phyloP scores from a whole-genome alignment of 2,797 vertebrate species.

The Mus spretus region DNA sequence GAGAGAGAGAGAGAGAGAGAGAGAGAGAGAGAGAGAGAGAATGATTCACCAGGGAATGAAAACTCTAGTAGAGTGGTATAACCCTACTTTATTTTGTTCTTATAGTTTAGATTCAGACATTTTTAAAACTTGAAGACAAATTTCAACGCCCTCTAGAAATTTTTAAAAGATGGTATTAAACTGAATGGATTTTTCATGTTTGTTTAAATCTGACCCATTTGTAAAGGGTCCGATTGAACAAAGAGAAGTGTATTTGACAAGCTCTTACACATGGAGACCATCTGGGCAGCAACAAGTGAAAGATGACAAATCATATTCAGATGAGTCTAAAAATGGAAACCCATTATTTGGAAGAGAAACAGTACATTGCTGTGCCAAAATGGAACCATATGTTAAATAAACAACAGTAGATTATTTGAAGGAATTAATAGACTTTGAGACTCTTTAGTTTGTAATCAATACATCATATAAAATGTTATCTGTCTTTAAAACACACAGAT shows the following conservation, averaged over 20 bases:
- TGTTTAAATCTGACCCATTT: constrained; percentile 10
- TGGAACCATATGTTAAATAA: neutral
- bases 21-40: neutral
- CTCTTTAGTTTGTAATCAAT: neutral
- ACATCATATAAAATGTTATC: constrained; percentile 23
- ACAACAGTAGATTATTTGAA: constrained; percentile 19
- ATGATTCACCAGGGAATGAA: neutral
- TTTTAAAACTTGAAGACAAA: constrained; percentile 3
- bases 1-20: neutral
- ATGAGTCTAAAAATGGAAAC: constrained; percentile 33
- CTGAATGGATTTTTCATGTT: neutral
- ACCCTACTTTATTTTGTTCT: constrained; percentile 15
- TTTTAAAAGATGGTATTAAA: constrained; percentile 44
- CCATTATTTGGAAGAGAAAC: constrained; percentile 62
- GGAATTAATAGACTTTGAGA: constrained; percentile 31
- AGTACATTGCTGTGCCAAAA: constrained; percentile 33
- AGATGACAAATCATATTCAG: constrained; percentile 47
- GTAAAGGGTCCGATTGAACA: neutral
- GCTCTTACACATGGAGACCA: neutral
- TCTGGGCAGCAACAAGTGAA: constrained; percentile 26
- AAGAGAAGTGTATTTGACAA: neutral
- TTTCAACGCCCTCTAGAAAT: constrained; percentile 23
- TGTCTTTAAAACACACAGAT: neutral
- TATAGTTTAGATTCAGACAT: constrained; percentile 5
- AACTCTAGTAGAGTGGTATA: neutral